phyloP scores from a whole-genome alignment of 2,113 vertebrate species.

The Tylochromis polylepis region DNA sequence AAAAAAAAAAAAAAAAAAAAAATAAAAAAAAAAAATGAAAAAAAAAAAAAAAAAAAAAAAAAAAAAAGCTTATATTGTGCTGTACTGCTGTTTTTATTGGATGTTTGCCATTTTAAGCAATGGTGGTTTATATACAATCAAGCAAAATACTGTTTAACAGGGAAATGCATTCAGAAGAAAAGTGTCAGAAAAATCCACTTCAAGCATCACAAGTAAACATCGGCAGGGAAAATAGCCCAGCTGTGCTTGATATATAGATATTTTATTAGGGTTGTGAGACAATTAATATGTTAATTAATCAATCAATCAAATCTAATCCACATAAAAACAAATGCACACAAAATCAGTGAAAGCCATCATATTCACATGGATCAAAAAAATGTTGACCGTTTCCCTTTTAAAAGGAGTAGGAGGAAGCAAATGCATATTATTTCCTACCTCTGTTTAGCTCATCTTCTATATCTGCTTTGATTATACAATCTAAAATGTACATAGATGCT shows the following conservation, averaged over 20 bases:
- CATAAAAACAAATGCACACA: neutral
- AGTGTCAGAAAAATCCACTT: neutral
- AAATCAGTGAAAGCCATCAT: neutral
- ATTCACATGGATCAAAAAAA: neutral
- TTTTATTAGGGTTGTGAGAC: neutral
- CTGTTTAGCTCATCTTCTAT: neutral
- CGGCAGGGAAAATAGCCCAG: neutral
- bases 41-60: neutral
- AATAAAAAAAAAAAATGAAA: too few relatives aligned
- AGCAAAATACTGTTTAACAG: neutral
- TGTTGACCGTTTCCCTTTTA: neutral
- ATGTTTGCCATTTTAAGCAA: neutral
- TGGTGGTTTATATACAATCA: neutral
- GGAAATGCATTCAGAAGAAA: neutral
- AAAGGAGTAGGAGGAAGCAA: neutral
- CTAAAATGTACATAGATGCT: neutral
- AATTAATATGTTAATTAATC: neutral
- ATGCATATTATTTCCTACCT: neutral
- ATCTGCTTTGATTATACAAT: neutral
- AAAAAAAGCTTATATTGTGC: neutral
- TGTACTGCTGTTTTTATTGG: neutral
- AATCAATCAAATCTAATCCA: neutral
- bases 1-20: too few relatives aligned
- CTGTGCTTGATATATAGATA: neutral
- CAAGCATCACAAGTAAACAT: neutral